Evolutionary conservation across 2,113 vertebrate species (phyloP).

Genomic region (Pomatostomus ruficeps): DNA sequence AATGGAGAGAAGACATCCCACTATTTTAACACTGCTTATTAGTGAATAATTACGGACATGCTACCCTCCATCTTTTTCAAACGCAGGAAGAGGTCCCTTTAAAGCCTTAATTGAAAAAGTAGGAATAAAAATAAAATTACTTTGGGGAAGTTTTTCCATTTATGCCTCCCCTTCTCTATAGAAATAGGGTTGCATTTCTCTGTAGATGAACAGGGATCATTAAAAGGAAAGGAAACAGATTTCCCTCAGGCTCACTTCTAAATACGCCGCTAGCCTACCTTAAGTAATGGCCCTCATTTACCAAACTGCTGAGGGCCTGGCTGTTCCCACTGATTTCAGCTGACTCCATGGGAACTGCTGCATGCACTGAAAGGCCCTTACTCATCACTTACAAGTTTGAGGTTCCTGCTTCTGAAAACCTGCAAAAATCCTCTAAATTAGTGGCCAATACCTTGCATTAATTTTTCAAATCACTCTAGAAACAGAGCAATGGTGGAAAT

Average conservation of each 20-base stretch:
- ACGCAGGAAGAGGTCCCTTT: neutral
- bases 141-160: neutral
- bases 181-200: neutral
- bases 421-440: neutral
- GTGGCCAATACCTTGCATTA: neutral
- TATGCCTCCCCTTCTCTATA: neutral
- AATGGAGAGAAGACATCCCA: neutral
- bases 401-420: neutral
- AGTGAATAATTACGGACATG: neutral
- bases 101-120: neutral
- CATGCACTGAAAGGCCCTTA: neutral
- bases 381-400: neutral
- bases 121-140: neutral
- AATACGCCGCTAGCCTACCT: neutral
- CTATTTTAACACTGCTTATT: neutral
- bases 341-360: neutral
- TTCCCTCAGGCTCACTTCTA: conserved; percentile 30
- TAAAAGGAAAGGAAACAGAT: conserved; percentile 1
- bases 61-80: neutral
- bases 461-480: neutral
- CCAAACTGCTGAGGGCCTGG: neutral
- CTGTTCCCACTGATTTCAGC: neutral
- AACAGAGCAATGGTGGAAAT: neutral
- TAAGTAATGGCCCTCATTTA: conserved; percentile 41
- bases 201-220: neutral